Evolutionary conservation across 2,797 vertebrate genomes (phyloP).

Genomic region (Cetoscarus ocellatus): DNA sequence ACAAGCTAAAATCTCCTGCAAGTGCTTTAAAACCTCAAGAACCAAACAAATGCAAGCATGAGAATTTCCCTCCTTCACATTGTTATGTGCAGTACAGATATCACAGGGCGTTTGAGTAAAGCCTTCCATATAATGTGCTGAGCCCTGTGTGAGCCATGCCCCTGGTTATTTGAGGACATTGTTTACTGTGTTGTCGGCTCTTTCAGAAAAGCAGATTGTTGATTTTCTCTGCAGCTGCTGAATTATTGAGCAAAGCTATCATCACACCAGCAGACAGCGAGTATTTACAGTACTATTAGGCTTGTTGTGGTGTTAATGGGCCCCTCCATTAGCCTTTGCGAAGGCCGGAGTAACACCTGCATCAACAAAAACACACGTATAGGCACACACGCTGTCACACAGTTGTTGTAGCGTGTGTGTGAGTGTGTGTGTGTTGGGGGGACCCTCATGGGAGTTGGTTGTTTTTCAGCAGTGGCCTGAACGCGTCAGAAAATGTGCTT

Average conservation of each 20-base stretch:
- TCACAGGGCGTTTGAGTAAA: neutral
- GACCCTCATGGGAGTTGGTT: conserved; percentile 66
- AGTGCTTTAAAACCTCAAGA: too few species aligned
- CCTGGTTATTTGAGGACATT: conserved; percentile 41
- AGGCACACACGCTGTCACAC: conserved; percentile 34
- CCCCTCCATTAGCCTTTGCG: conserved; percentile 64
- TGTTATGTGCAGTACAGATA: too few species aligned
- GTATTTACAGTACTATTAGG: conserved; percentile 77
- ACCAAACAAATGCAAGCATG: neutral
- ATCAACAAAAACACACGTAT: conserved; percentile 64
- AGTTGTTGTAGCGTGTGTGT: conserved; percentile 19
- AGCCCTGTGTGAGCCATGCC: conserved; percentile 1
- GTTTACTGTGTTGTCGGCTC: conserved; percentile 41
- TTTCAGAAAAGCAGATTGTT: conserved; percentile 52
- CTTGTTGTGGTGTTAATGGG: conserved; percentile 74
- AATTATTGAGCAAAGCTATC: conserved; percentile 80
- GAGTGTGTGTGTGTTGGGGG: conserved; percentile 14
- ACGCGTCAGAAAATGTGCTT: conserved; percentile 81
- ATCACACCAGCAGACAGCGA: conserved; percentile 62
- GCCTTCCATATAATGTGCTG: neutral
- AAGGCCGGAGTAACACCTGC: conserved; percentile 75
- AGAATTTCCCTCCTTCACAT: neutral
- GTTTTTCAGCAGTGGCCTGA: conserved; percentile 76
- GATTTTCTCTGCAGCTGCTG: conserved; percentile 71
- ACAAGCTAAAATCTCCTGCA: too few species aligned